phyloP scores from a whole-genome alignment of 2,113 vertebrate species.

The Pelecanus crispus region DNA sequence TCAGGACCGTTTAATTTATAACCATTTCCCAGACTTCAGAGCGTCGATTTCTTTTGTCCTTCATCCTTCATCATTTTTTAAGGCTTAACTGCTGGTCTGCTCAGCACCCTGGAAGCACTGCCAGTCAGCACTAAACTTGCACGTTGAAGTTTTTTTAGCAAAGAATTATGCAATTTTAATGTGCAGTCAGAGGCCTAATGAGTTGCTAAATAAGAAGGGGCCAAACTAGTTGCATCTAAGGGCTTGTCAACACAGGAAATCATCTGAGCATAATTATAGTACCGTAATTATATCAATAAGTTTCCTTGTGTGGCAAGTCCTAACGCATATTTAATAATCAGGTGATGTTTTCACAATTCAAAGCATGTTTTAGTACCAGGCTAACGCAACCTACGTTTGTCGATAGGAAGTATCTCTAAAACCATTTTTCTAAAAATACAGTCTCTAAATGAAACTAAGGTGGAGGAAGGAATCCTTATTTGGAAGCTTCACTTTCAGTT shows the following conservation, averaged over 20 bases:
- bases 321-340: not conserved
- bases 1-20: not conserved
- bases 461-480: not conserved
- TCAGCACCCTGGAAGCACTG: not conserved
- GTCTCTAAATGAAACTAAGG: not conserved
- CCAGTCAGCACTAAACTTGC: not conserved
- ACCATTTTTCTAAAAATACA: not conserved
- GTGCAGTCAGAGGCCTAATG: not conserved
- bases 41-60: not conserved
- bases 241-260: constrained; percentile 37
- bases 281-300: constrained; percentile 11
- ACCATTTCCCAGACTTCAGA: not conserved
- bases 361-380: not conserved
- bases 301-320: constrained; percentile 23
- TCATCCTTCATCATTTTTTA: not conserved
- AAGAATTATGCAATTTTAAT: not conserved
- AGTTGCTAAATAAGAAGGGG: constrained; percentile 26
- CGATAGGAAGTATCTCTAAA: not conserved
- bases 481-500: not conserved
- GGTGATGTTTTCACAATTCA: constrained; percentile 21
- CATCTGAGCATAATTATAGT: not conserved
- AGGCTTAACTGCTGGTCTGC: not conserved
- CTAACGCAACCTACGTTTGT: rapidly evolving
- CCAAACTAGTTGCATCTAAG: not conserved
- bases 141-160: not conserved